Evolutionary conservation across 2,888 invertebrate genomes (phyloP).

Genomic region (Nineta flava): DNA sequence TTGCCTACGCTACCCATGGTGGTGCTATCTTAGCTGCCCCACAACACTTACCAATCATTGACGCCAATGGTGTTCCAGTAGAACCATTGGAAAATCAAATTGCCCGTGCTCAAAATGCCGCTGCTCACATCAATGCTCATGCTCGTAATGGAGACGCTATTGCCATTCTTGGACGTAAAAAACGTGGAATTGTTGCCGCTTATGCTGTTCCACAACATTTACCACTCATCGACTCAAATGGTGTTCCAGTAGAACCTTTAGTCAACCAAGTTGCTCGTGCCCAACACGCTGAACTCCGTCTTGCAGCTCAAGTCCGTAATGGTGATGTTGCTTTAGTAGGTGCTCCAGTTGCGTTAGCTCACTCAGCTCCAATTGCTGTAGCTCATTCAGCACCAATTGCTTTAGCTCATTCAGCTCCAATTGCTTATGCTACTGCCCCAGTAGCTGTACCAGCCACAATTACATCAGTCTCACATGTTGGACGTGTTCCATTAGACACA

Average conservation of each 20-base stretch:
- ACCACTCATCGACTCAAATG: neutral
- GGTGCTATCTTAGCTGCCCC: conserved; percentile 15
- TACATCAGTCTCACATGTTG: no score
- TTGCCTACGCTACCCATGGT: neutral
- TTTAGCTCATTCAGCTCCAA: neutral
- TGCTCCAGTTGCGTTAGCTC: conserved; percentile 8
- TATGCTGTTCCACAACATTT: neutral
- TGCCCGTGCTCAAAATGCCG: conserved; percentile 27
- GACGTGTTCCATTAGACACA: no score
- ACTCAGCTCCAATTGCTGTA: conserved; percentile 7
- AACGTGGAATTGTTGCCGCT: neutral
- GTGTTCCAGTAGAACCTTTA: conserved; percentile 4
- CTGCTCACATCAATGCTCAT: conserved; percentile 6
- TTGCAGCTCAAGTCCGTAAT: conserved; percentile 31
- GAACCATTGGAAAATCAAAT: conserved; percentile 35
- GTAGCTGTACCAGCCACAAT: no score
- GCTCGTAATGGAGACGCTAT: conserved; percentile 3
- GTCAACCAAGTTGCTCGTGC: conserved; percentile 2
- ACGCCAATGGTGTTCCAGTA: conserved; percentile 24
- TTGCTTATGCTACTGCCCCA: neutral
- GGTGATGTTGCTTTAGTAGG: conserved; percentile 7
- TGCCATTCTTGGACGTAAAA: conserved; percentile 16
- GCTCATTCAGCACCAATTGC: neutral
- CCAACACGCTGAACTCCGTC: conserved; percentile 1
- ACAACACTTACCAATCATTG: conserved; percentile 23